These are phyloP conservation scores for Drosophila sordidula DNA, from an alignment of 2,888 invertebrate genomes.

Conservation along the genomic window DNA sequence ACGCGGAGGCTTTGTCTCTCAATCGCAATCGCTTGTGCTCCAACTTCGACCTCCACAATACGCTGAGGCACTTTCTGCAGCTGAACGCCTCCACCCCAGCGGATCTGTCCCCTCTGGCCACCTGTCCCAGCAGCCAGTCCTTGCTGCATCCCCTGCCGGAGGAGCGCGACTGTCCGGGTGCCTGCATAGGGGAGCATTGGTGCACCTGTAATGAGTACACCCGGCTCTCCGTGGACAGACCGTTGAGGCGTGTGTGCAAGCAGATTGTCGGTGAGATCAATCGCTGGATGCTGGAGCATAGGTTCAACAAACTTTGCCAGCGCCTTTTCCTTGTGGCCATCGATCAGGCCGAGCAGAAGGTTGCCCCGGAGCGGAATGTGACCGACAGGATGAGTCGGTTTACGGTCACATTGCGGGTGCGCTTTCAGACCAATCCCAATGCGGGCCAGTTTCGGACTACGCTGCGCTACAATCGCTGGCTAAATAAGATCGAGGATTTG, in stretches of 20 bases:
- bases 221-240: conserved; percentile 62
- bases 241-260: conserved; percentile 67
- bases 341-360: conserved; percentile 34
- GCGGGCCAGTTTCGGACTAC: conserved; percentile 89
- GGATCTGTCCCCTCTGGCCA: conserved; percentile 84
- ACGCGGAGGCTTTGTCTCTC: conserved; percentile 86
- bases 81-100: conserved; percentile 75
- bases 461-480: conserved; percentile 85
- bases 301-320: conserved; percentile 26
- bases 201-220: conserved; percentile 88
- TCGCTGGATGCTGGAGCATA: conserved; percentile 35
- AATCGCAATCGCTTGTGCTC: conserved; percentile 89
- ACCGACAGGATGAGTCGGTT: conserved; percentile 6
- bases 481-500: conserved; percentile 82
- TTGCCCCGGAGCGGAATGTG: conserved; percentile 1
- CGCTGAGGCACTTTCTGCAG: conserved; percentile 87
- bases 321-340: conserved; percentile 31
- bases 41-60: conserved; percentile 90
- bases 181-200: conserved; percentile 89
- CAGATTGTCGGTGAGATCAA: conserved; percentile 56
- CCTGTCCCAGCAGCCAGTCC: conserved; percentile 87
- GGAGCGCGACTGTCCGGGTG: conserved; percentile 88
- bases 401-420: conserved; percentile 76
- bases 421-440: conserved; percentile 88
- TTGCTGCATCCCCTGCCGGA: conserved; percentile 87